Conservation (phyloP, 2,797 vertebrate species). For the Orestias chungarensis region DNA sequence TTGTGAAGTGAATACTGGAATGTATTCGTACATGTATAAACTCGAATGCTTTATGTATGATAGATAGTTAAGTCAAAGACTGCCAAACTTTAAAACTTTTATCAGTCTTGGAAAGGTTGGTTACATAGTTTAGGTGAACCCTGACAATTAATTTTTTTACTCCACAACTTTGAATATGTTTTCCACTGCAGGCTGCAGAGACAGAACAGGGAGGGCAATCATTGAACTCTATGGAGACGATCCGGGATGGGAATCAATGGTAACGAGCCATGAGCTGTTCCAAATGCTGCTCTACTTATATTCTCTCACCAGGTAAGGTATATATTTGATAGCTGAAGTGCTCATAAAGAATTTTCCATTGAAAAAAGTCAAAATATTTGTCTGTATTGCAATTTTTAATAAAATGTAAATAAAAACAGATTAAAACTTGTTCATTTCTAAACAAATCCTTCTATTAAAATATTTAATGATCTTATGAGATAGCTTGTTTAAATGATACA, state of each 20-base stretch:
- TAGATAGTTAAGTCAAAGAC: neutral
- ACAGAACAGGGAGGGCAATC: constrained; percentile 84
- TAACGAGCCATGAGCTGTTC: constrained; percentile 80
- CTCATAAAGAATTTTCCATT: neutral
- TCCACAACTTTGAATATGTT: constrained; percentile 2
- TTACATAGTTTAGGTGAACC: neutral
- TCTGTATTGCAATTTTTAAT: neutral
- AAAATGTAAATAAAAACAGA: neutral
- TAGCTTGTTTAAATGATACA: neutral
- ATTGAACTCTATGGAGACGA: constrained; percentile 85
- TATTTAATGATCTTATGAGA: neutral
- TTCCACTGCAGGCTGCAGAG: constrained; percentile 82
- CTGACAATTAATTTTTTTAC: neutral
- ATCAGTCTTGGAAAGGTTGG: neutral
- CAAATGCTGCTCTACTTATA: constrained; percentile 85
- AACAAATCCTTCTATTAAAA: neutral
- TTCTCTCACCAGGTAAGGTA: constrained; percentile 86
- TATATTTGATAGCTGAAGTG: neutral
- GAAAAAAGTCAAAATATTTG: neutral
- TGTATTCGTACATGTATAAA: neutral
- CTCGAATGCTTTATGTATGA: neutral
- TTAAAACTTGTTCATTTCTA: neutral
- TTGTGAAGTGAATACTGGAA: neutral
- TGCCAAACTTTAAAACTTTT: neutral
- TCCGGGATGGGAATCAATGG: constrained; percentile 79